A percentile compares a stretch with the other conserved stretches of the same genome.
Evolutionary conservation across 2,888 invertebrate species (phyloP).

Genomic region (Tineola bisselliella): DNA sequence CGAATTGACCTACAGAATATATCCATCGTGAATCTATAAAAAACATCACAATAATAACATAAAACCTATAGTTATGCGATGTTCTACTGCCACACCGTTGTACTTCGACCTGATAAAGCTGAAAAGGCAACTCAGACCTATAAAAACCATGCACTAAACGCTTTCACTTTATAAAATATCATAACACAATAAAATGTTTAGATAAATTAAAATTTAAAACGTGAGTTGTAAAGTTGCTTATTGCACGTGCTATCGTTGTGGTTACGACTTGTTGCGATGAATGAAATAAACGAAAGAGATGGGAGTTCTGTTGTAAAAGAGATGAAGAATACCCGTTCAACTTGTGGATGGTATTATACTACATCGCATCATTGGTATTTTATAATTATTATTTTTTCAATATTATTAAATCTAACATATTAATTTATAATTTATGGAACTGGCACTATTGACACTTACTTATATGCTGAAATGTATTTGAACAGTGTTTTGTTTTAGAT

Average conservation of each 20-base stretch:
- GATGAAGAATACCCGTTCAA: conserved; percentile 44
- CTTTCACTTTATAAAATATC: conserved; percentile 47
- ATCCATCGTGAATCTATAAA: not conserved
- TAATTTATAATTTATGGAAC: too few relatives aligned
- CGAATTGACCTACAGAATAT: not conserved
- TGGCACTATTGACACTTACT: too few relatives aligned
- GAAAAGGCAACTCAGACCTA: conserved; percentile 67
- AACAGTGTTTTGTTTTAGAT: too few relatives aligned
- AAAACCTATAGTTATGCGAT: conserved; percentile 67
- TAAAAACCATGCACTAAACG: conserved; percentile 69
- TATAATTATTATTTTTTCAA: not conserved
- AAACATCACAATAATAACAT: conserved; percentile 47
- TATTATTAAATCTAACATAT: too few relatives aligned
- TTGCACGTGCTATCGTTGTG: conserved; percentile 47
- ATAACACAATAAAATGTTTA: conserved; percentile 60
- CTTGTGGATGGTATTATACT: conserved; percentile 57
- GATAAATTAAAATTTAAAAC: conserved; percentile 62
- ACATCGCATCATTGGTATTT: not conserved
- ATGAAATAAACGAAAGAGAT: conserved; percentile 52
- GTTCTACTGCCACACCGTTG: conserved; percentile 64
- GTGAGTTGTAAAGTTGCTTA: conserved; percentile 58
- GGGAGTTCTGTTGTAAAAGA: conserved; percentile 32
- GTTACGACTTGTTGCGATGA: conserved; percentile 57
- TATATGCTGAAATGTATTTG: too few relatives aligned
- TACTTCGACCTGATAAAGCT: conserved; percentile 67